Evolutionary conservation across 2,888 invertebrate genomes (phyloP), one percentile per base, ranked within the genome.

Genomic region (Eristalis pertinax): DNA sequence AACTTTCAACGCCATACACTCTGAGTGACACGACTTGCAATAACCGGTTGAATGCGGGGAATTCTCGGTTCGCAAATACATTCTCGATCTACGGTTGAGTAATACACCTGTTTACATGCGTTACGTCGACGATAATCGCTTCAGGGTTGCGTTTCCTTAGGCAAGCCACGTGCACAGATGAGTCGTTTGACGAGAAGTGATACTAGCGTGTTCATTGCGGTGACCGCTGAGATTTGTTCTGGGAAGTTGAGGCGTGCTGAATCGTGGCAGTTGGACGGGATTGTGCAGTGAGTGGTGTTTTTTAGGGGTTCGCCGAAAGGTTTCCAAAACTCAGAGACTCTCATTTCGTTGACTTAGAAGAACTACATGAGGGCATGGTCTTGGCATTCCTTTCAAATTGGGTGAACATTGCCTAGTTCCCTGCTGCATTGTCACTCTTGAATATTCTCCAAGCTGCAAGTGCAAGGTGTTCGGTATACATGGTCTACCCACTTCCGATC

Each of bases 41-140:
- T 68, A 64, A 70, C 70, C 56, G 56, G 64, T 70, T 70, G 15
- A 70, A 70, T 29, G 50, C 50, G 68, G 68, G 43, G 60, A 29
- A 19, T 75, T 26, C 13, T 35, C 13, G 56, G 65, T 56, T 41
- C 58, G 10, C 5, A 38, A 19, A 19, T 68, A 43, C 67, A 32
- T 22, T 26, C 29, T 19, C 19, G 11, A 60, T 3, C 15, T 32
- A 2, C 50, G 22, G 19, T 19, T 72, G 24, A 13, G 43, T 43
- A 41, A 60, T 13, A 29, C 67, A 76, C 60, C 32, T 43, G 68
- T 24, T 67, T 41, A 43, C 15, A 68, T 56, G 7, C 22, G 22
- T 38, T 50, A 50, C 50, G 50, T 19, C 19, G n/a, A n/a, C 19
- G 50, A 50, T 19, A 19, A 50, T 5, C n/a, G 50, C 19, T 19